A percentile compares a stretch with the other conserved stretches of the same genome.
Conservation (phyloP, 2,113 vertebrate genomes). For the Alosa alosa region DNA sequence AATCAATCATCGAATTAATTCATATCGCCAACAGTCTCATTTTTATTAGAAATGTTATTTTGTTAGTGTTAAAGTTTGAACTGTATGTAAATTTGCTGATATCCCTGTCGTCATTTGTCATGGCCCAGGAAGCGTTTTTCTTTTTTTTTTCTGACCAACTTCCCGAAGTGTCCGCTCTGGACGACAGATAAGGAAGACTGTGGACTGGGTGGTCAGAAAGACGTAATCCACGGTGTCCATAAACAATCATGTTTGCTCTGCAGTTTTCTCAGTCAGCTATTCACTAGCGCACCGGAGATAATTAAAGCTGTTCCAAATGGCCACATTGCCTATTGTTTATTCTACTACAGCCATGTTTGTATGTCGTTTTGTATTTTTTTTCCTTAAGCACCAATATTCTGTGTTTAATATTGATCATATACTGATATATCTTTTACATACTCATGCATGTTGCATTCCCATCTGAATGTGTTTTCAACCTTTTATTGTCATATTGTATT, state of each 20-base stretch:
- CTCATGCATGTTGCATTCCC: background rate
- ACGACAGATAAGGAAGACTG: background rate
- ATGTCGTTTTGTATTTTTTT: background rate
- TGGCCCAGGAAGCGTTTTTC: background rate
- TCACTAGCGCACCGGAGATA: background rate
- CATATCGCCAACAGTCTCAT: background rate
- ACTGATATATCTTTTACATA: background rate
- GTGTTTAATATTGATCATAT: background rate
- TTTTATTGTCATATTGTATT: background rate
- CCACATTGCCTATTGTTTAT: background rate
- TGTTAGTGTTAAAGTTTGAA: background rate
- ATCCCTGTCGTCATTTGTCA: background rate
- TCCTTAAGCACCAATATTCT: background rate
- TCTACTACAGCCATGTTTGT: background rate
- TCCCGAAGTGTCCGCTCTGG: background rate
- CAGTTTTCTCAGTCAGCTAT: background rate
- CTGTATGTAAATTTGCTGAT: constrained; percentile 1
- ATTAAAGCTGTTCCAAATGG: background rate
- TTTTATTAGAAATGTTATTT: background rate
- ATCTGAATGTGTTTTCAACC: background rate
- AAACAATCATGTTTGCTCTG: constrained; percentile 2
- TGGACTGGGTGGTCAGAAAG: background rate
- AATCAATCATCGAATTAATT: too few relatives aligned
- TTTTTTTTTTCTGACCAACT: background rate
- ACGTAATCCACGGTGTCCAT: background rate